A percentile compares a stretch with the other conserved stretches of the same genome.
Evolutionary conservation across 2,113 vertebrate genomes (phyloP).

Genomic region (Anhinga anhinga): DNA sequence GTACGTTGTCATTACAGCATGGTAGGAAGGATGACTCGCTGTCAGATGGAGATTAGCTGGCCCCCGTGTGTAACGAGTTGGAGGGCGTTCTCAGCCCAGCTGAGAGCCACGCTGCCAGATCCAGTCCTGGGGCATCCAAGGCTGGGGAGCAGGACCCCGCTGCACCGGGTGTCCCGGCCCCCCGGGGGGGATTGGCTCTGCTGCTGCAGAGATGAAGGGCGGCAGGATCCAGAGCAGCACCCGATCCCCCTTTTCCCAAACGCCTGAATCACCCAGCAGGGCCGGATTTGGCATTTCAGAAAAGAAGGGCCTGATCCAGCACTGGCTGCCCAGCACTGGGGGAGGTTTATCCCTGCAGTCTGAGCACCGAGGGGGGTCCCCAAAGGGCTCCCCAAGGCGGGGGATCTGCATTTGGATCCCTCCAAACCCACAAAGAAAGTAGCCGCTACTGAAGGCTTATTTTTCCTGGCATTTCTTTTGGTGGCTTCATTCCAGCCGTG

Average conservation of each 20-base stretch:
- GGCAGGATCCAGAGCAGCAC: not conserved
- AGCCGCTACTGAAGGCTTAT: not conserved
- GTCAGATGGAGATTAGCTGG: constrained; percentile 56
- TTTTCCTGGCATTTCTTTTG: not conserved
- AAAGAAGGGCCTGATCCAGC: not conserved
- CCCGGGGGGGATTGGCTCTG: rapidly evolving
- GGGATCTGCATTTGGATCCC: not conserved
- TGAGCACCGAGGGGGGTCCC: not conserved
- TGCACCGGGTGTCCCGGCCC: rapidly evolving
- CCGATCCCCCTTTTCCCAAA: not conserved
- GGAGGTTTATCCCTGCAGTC: not conserved
- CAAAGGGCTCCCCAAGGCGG: not conserved
- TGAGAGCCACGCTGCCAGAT: not conserved
- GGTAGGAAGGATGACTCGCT: constrained; percentile 33
- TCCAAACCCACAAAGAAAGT: not conserved
- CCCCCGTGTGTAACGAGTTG: not conserved
- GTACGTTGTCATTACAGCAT: not conserved
- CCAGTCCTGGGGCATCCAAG: not conserved
- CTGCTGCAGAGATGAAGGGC: not conserved
- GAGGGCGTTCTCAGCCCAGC: constrained; percentile 2
- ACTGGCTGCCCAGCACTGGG: rapidly evolving
- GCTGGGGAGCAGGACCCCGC: not conserved
- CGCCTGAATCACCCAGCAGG: not conserved
- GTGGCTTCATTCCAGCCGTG: constrained; percentile 13
- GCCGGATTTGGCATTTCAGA: not conserved